Evolutionary conservation across 1,140 invertebrate genomes (phyloP).

Genomic region (Diplogasteroides magnus): DNA sequence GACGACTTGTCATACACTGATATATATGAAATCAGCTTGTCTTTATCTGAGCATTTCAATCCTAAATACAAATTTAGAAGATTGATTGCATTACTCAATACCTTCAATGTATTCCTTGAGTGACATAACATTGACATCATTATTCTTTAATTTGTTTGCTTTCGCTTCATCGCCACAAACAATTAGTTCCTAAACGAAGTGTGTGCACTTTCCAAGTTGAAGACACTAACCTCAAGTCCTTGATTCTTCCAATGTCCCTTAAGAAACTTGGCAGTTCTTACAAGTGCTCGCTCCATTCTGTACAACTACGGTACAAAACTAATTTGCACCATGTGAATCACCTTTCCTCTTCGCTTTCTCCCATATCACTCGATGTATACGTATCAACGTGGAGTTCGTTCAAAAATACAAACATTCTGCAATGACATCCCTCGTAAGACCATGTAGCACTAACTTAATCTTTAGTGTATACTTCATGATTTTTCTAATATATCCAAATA

Average conservation of each 20-base stretch:
- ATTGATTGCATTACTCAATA: neutral
- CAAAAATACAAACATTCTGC: neutral
- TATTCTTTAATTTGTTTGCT: conserved; percentile 1
- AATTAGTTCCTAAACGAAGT: conserved; percentile 1
- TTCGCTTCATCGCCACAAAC: conserved; percentile 7
- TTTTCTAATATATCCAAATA: too few species aligned
- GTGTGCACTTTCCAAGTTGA: too few species aligned
- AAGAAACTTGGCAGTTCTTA: conserved; percentile 66
- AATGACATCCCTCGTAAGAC: neutral
- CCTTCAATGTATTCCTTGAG: conserved; percentile 21
- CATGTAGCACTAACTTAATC: too few species aligned
- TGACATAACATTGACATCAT: conserved; percentile 56
- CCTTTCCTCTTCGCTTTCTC: conserved; percentile 70
- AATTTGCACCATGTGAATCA: too few species aligned
- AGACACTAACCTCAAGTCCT: conserved; percentile 80
- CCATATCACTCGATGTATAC: conserved; percentile 65
- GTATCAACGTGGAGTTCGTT: conserved; percentile 90
- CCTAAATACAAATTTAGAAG: neutral
- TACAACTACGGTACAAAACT: too few species aligned
- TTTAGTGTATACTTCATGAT: too few species aligned
- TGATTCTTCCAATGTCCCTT: conserved; percentile 62
- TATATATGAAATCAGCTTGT: neutral
- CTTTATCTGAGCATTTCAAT: neutral
- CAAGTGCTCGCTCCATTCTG: conserved; percentile 84
- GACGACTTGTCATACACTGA: conserved; percentile 6